phyloP scores from a whole-genome alignment of 2,888 invertebrate species.

The Cataglyphis albicans region DNA sequence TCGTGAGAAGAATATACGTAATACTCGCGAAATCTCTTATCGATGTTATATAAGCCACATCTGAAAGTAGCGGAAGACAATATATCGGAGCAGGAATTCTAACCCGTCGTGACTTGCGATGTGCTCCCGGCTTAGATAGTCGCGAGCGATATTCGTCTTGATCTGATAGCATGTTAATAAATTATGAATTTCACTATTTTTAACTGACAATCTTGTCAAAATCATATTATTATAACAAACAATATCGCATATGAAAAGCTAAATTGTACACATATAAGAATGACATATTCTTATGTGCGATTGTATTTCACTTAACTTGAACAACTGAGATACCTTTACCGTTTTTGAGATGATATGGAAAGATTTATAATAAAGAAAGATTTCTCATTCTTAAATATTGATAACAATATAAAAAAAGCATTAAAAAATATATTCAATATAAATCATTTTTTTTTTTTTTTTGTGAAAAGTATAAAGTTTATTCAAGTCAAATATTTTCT shows the following conservation, averaged over 20 bases:
- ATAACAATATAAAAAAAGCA: not conserved
- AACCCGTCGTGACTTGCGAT: slow-evolving; percentile 40
- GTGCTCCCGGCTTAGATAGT: slow-evolving; percentile 32
- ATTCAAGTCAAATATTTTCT: not conserved
- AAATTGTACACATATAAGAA: not conserved
- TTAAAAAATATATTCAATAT: not conserved
- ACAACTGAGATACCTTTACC: not conserved
- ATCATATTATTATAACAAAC: not conserved
- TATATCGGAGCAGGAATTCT: slow-evolving; percentile 42
- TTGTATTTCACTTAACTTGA: not conserved
- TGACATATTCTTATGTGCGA: not conserved
- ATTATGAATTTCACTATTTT: not conserved
- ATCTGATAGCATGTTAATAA: slow-evolving; percentile 5
- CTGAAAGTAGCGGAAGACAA: slow-evolving; percentile 30
- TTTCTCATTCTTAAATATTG: not conserved
- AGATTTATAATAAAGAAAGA: not conserved
- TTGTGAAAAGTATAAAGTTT: not conserved
- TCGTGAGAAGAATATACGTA: slow-evolving; percentile 50
- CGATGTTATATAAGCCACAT: slow-evolving; percentile 34
- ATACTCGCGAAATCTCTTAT: slow-evolving; percentile 35
- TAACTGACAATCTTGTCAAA: not conserved
- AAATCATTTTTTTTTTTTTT: not conserved
- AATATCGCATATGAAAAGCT: not conserved
- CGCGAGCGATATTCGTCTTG: slow-evolving; percentile 12
- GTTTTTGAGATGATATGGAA: not conserved